Evolutionary conservation across 1,140 invertebrate species (phyloP).

Genomic region (Drosophila pruinosa): DNA sequence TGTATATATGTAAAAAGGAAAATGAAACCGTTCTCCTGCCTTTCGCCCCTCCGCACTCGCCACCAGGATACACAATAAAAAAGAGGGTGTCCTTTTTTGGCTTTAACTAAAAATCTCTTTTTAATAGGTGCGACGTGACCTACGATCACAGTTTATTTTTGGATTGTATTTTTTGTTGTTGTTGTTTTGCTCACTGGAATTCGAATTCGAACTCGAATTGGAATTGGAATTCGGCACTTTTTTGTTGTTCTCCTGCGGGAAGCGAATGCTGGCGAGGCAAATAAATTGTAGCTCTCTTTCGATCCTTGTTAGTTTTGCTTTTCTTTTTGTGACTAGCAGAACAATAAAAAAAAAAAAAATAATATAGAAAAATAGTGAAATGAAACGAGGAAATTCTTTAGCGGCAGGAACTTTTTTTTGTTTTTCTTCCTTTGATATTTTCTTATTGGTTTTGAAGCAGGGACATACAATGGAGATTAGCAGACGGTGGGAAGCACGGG

Average conservation of each 20-base stretch:
- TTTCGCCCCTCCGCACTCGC: background rate
- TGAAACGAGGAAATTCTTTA: background rate
- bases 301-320: constrained; percentile 1
- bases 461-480: background rate
- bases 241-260: background rate
- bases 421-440: background rate
- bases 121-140: constrained; percentile 4
- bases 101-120: background rate
- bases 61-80: background rate
- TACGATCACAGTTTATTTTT: constrained; percentile 6
- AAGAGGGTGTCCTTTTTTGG: constrained; percentile 20
- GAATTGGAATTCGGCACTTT: background rate
- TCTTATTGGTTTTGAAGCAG: background rate
- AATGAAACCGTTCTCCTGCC: constrained; percentile 38
- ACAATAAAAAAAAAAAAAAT: background rate
- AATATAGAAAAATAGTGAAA: background rate
- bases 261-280: background rate
- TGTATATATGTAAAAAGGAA: constrained; percentile 18
- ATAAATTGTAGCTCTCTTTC: background rate
- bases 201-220: background rate
- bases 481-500: background rate
- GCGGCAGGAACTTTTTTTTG: constrained; percentile 25
- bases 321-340: constrained; percentile 39
- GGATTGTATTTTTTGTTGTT: background rate
- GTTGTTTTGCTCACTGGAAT: constrained; percentile 4